Evolutionary conservation across 2,797 vertebrate genomes (phyloP).

Genomic region (Halcyon chelicuti): DNA sequence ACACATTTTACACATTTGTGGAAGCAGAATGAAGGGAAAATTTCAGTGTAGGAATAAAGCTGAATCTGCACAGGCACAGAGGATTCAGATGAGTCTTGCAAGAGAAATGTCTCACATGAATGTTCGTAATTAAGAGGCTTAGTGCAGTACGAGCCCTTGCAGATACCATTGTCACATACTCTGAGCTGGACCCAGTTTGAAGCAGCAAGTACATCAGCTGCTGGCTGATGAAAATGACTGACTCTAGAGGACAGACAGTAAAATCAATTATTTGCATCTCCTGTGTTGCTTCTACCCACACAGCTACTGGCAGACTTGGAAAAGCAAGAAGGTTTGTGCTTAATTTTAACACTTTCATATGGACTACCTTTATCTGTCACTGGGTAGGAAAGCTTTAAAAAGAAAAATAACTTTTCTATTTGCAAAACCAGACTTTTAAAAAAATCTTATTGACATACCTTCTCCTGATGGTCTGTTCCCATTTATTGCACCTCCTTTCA

Average conservation of each 20-base stretch:
- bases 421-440: not conserved
- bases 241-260: slow-evolving; percentile 52
- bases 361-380: slow-evolving; percentile 1
- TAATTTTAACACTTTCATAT: slow-evolving; percentile 51
- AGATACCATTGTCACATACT: slow-evolving; percentile 42
- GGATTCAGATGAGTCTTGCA: not conserved
- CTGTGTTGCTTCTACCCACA: slow-evolving; percentile 38
- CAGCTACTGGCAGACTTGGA: slow-evolving; percentile 12
- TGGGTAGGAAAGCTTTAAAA: slow-evolving; percentile 12
- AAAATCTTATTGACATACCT: not conserved
- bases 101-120: slow-evolving; percentile 32
- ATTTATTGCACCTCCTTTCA: not conserved
- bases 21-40: slow-evolving; percentile 19
- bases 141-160: not conserved
- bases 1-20: not conserved
- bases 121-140: slow-evolving; percentile 55
- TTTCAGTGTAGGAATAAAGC: not conserved
- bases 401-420: slow-evolving; percentile 30
- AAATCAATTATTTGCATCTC: slow-evolving; percentile 77
- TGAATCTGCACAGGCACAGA: not conserved
- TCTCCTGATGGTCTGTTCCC: not conserved
- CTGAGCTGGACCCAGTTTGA: slow-evolving; percentile 47
- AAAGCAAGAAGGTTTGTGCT: slow-evolving; percentile 36
- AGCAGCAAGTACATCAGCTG: slow-evolving; percentile 61
- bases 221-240: slow-evolving; percentile 74